Base-by-base conservation (phyloP, 2,888 invertebrate species). In the Entomobrya proxima region DNA sequence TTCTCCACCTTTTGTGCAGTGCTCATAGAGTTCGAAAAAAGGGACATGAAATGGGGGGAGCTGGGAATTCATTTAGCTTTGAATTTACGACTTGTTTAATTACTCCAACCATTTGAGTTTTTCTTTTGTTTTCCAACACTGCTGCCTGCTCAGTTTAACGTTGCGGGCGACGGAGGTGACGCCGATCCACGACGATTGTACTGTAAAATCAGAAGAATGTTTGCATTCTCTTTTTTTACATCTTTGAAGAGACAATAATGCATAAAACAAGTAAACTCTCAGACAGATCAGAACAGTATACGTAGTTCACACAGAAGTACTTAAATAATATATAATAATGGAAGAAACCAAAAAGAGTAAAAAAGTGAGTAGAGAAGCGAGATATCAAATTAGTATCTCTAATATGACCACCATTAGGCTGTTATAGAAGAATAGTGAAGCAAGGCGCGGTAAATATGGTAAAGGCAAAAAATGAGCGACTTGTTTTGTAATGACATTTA, bases 41-140 rank as follows among this genome's bases (percentile, higher is more conserved):
- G 69, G 84, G 85, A 89, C 89, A 89, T 88, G 89, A 76, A 89
- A 89, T 86, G 85, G 89, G 89, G 88, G 88, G 88, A 89, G 89
- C 87, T 88, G 75, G 82, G 88, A 85, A 89, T 88, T 88, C 88
- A 89, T 89, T 89, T 88, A 86, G 84, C 74, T 86, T 83, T 86
- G 87, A 88, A 89, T 89, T 89, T 89, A 89, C 87, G 88, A 87
- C 89, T 88, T 85, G 85, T 86, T 88, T 89, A 89, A 89, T 89
- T 89, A 88, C 88, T 87, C 88, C n/a, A 74, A 61, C 79, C 79
- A 61, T 85, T 83, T 84, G 74, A 78, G 50, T 11, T 40, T 50
- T 82, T 72, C 75, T 82, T 64, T 82, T 82, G 84, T 86, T 86
- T 78, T 69, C 67, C 40, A 67, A 74, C 74, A 50, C 47, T 50